Evolutionary conservation across 2,113 vertebrate genomes (phyloP), one percentile per base, ranked within the genome.

Genomic region (Coryphaenoides rupestris): DNA sequence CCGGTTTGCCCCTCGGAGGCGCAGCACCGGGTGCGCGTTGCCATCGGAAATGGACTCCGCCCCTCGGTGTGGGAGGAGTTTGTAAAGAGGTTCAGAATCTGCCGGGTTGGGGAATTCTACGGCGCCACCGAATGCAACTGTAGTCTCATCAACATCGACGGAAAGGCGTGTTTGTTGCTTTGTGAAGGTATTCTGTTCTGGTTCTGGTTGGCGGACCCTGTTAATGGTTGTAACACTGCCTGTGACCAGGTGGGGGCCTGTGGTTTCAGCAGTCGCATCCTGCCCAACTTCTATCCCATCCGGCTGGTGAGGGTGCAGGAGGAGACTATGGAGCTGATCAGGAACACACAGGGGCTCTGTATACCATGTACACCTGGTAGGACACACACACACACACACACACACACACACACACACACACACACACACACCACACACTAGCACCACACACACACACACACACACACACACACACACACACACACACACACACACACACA

Each of bases 81-180:
- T 73, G 85, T 89, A 0, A 69, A 72, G 19, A 90, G 95, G 62
- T 97, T 97, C 47, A 65, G 74, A 0, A 90, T 97, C 57, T 66
- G 55, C 12, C 91, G 85, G 76, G 81, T 97, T 0, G 95, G 93
- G 0, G 95, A 97, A 82, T 97, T 97, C 86, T 97, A 96, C 0
- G 95, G 95, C 0, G 95, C 95, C 62, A 97, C 95, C 0, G 95
- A 96, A 70, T 97, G 95, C 69, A 97, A 97, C 88, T 97, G 95
- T 75, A 95, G 95, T 86, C 88, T 96, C 1, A 91, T 93, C 72
- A 97, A 97, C 79, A 72, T 96, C 75, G 95, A 96, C 0, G 94
- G 94, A 49, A 95, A 94, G 92, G 95, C 95, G 1, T 21, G 52
- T 57, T 15, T n/a, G 1, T 50, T 15, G 13, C 2, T 50, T 28